Base-by-base conservation (phyloP, 2,888 invertebrate genomes). In the Gasteruption jaculator region DNA sequence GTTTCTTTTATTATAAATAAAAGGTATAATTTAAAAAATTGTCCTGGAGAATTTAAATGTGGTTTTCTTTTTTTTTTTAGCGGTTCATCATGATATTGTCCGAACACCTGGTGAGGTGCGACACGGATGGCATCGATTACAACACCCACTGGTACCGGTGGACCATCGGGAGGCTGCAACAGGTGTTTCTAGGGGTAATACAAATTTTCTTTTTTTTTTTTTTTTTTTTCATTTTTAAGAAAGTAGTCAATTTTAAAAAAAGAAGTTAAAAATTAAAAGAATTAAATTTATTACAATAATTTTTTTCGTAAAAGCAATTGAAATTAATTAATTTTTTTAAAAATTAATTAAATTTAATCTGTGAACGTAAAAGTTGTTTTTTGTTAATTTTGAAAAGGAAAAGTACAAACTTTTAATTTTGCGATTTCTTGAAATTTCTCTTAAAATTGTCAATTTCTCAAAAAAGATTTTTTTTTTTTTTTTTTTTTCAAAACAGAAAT, bases 61-160 rank as follows among this genome's bases (percentile, higher is more conserved):
- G 29, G 21, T 47, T 40, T 38, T 8, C 24, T n/a, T n/a, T 40
- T 43, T 30, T 46, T 41, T 69, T 70, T 16, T 69, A 83, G 80
- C 81, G 96, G 45, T 97, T 99, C 75, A 96, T 96, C 54, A 95
- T 96, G 88, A 91, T 95, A 57, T 76, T 99, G 52, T 93, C 94
- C 0, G 95, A 97, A 71, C 95, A 97, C 75, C 79, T 97, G 58
- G 90, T 91, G 38, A 78, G 89, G 44, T 90, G 90, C 68, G 96
- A 97, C 72, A 90, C 91, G 1, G 93, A 95, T 74, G 91, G 90
- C 10, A 80, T 85, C 49, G 92, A 94, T 73, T 91, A 88, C 63
- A 88, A 90, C 72, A 95, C 93, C 3, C 85, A 87, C 68, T 96
- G 95, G 94, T 97, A 94, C 75, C 83, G 85, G 59, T 94, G 93